A percentile compares a stretch with the other conserved stretches of the same genome.
Conservation (phyloP, 2,797 vertebrate species). For the Xiphorhynchus erythropygius region DNA sequence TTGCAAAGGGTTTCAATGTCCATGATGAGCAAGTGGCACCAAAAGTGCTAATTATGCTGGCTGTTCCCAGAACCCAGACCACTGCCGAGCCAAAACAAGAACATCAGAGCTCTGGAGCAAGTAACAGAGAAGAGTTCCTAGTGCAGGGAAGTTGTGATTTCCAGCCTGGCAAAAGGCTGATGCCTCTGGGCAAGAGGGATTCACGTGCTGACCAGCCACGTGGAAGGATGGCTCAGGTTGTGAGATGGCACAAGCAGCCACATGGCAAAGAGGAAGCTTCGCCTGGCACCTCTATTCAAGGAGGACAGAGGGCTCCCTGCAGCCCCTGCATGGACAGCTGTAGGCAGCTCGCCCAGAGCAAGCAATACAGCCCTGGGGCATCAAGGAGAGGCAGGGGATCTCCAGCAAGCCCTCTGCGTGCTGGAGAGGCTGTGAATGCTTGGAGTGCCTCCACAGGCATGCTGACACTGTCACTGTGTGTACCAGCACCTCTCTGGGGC, state of each 20-base stretch:
- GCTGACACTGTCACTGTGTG: background rate
- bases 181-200: background rate
- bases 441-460: background rate
- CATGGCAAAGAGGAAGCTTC: background rate
- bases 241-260: background rate
- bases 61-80: background rate
- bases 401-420: rapidly evolving
- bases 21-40: background rate
- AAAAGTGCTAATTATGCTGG: background rate
- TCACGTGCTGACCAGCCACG: background rate
- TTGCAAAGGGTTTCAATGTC: background rate
- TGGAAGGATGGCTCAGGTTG: background rate
- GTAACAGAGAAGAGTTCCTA: background rate
- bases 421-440: background rate
- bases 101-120: background rate
- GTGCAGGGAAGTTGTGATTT: background rate
- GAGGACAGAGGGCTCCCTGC: background rate
- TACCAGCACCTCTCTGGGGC: background rate
- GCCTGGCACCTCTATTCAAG: background rate
- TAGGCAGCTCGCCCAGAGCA: background rate
- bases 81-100: background rate
- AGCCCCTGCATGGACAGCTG: background rate
- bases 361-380: background rate
- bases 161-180: background rate
- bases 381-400: background rate